Base-by-base conservation (phyloP, 2,888 invertebrate genomes). In the Drosophila barbarae region DNA sequence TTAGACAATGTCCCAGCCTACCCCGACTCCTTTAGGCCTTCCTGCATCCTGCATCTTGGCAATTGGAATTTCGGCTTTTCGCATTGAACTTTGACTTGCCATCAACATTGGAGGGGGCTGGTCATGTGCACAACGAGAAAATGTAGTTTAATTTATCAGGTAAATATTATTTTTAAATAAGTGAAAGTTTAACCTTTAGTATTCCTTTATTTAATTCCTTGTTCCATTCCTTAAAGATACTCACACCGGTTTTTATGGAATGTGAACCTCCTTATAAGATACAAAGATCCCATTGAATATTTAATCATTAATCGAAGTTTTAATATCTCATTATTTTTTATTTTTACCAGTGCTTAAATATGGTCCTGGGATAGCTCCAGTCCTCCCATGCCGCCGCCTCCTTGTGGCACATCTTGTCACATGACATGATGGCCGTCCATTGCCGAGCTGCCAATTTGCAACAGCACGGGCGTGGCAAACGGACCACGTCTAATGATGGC, bases 401-500 rank as follows among this genome's bases (percentile, higher is more conserved):
- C 65, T 60, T 36, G 42, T 23, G 35, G 26, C 46, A 60, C 50
- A 39, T 67, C 60, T 69, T 74, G 74, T 76, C 71, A 80, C 80
- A 79, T 71, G 83, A 79, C 84, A 78, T 74, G 76, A 69, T 69
- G 71, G 67, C 54, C 67, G 73, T 71, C 71, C 77, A 70, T 63
- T 74, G 81, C 72, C 68, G 57, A 67, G 74, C 79, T 80, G 79
- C 84, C 84, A 84, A 84, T 84, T 84, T 82, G 82, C 74, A 72
- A 78, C 72, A 69, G 73, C 58, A 74, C 65, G 84, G 79, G 79
- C 76, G 79, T 84, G 84, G 79, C 84, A 74, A 76, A 75, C 74
- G 79, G 77, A 84, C 74, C 84, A 78, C 76, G 74, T 84, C 79
- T 80, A 80, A 80, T 80, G 79, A 80, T 79, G 80, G 82, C 80